phyloP scores from a whole-genome alignment of 2,888 invertebrate species.

The Seladonia tumulorum region DNA sequence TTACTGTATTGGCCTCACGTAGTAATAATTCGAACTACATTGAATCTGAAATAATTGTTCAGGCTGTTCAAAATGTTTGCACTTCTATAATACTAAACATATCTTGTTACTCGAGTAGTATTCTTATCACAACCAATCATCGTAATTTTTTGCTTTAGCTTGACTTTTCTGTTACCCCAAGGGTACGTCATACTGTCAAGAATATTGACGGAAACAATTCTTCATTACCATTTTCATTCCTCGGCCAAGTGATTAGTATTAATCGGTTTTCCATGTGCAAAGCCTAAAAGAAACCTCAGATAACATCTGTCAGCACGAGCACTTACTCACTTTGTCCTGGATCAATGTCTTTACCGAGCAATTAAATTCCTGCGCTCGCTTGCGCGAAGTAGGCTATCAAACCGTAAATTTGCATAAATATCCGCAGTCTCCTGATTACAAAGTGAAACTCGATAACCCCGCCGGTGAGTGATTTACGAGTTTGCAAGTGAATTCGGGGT shows the following conservation, averaged over 20 bases:
- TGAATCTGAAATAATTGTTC: not conserved
- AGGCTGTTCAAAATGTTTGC: too few species aligned
- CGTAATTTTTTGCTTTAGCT: not conserved
- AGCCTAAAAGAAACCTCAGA: not conserved
- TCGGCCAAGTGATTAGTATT: not conserved
- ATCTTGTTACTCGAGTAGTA: not conserved
- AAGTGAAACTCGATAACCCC: slow-evolving; percentile 9
- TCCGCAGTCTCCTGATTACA: not conserved
- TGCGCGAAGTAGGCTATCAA: not conserved
- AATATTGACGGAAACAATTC: not conserved
- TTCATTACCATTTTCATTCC: not conserved
- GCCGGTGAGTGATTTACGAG: not conserved
- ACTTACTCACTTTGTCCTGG: not conserved
- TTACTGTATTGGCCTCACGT: not conserved
- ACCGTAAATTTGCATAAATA: slow-evolving; percentile 7
- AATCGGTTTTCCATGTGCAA: not conserved
- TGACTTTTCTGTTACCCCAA: not conserved
- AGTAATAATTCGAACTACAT: not conserved
- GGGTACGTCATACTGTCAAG: not conserved
- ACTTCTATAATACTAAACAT: not conserved
- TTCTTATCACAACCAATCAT: not conserved
- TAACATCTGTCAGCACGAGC: not conserved
- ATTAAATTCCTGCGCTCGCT: not conserved
- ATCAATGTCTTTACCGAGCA: not conserved
- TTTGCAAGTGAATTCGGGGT: not conserved